A percentile compares a stretch with the other conserved stretches of the same genome.
Conservation (phyloP, 2,797 vertebrate species). For the Eutrigla gurnardus region DNA sequence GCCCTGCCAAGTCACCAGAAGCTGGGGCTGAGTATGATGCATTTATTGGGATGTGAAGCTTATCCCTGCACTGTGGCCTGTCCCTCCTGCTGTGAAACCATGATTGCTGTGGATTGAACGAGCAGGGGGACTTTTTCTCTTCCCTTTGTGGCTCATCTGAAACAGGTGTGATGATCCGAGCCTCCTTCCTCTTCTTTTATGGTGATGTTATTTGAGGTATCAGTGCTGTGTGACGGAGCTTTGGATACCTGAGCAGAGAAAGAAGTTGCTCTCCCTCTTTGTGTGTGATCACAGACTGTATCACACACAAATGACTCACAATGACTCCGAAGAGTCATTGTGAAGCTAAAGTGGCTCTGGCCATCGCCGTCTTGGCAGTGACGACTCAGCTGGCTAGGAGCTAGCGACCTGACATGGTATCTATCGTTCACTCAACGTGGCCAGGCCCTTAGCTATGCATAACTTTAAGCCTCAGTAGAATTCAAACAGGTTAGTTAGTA, state of each 20-base stretch:
- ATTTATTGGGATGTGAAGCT: conserved; percentile 58
- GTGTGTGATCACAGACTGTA: too few species aligned
- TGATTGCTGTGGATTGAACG: conserved; percentile 33
- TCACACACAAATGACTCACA: too few species aligned
- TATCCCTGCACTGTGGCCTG: conserved; percentile 37
- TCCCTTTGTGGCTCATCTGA: conserved; percentile 11
- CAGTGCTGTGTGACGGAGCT: not conserved
- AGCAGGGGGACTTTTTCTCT: conserved; percentile 5
- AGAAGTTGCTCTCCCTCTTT: too few species aligned
- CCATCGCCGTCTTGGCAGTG: too few species aligned
- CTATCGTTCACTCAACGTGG: too few species aligned
- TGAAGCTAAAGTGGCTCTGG: too few species aligned
- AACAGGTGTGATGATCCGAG: conserved; percentile 4
- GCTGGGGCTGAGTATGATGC: conserved; percentile 42
- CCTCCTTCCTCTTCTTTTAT: conserved; percentile 23
- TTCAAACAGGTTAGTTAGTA: too few species aligned
- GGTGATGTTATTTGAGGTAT: conserved; percentile 5
- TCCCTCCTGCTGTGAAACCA: conserved; percentile 22
- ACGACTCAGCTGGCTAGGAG: too few species aligned
- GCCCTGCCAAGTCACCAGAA: conserved; percentile 30
- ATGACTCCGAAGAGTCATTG: too few species aligned
- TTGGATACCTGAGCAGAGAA: not conserved
- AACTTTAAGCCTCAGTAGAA: too few species aligned
- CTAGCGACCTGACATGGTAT: too few species aligned
- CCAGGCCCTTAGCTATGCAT: too few species aligned